Percentiles rank a stretch among this genome's conserved stretches.
phyloP scores from a whole-genome alignment of 2,797 vertebrate genomes.

The Siniperca undulata region DNA sequence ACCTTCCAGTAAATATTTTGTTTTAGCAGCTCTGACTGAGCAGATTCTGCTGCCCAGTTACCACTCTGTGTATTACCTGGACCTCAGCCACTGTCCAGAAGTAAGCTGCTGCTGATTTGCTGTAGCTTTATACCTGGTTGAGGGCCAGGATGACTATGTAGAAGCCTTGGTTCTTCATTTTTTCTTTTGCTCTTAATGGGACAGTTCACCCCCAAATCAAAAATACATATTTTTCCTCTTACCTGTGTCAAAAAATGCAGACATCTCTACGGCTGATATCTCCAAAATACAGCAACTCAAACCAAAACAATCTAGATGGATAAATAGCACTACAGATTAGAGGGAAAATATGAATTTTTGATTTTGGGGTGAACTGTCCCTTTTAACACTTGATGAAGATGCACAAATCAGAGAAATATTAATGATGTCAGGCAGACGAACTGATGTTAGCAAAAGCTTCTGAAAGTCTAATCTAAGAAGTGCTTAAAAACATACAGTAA shows the following conservation, averaged over 20 bases:
- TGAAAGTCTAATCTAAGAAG: not conserved
- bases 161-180: not conserved
- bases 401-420: not conserved
- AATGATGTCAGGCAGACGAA: not conserved
- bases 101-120: conserved; percentile 36
- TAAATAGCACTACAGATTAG: too few relatives aligned
- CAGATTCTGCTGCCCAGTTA: conserved; percentile 65
- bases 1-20: conserved; percentile 77
- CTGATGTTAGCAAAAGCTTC: not conserved
- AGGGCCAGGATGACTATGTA: conserved; percentile 32
- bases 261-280: too few relatives aligned
- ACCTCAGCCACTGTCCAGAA: conserved; percentile 54
- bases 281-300: too few relatives aligned
- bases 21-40: conserved; percentile 60
- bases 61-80: conserved; percentile 68
- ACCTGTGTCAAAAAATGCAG: too few relatives aligned
- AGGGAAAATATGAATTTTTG: too few relatives aligned
- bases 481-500: not conserved
- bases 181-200: not conserved
- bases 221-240: too few relatives aligned
- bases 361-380: too few relatives aligned
- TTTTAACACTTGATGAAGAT: not conserved
- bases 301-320: too few relatives aligned
- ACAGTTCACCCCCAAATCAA: too few relatives aligned
- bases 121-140: conserved; percentile 24